phyloP scores from a whole-genome alignment of 2,888 invertebrate genomes.

The Lysandra coridon region DNA sequence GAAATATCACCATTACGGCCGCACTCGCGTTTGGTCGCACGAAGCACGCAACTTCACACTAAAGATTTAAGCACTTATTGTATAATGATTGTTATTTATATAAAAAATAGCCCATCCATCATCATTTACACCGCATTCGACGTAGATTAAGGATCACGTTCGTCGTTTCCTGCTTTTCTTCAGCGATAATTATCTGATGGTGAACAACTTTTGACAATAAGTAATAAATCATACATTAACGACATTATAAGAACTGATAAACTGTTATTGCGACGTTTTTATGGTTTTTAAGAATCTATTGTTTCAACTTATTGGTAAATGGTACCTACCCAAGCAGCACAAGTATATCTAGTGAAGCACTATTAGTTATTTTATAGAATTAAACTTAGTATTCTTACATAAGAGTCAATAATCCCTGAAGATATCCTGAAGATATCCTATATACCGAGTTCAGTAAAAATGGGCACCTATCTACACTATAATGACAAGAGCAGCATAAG shows the following conservation, averaged over 20 bases:
- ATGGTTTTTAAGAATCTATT: not conserved
- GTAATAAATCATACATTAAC: conserved; percentile 16
- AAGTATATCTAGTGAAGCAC: too few species aligned
- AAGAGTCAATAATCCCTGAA: too few species aligned
- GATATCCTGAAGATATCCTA: too few species aligned
- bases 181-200: conserved; percentile 14
- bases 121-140: conserved; percentile 12
- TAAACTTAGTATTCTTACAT: too few species aligned
- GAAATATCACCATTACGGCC: conserved; percentile 1
- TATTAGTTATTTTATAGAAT: too few species aligned
- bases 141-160: not conserved
- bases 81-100: conserved; percentile 24
- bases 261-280: conserved; percentile 1
- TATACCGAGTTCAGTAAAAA: too few species aligned
- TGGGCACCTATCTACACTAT: too few species aligned
- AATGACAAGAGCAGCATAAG: too few species aligned
- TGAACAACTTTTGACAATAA: conserved; percentile 4
- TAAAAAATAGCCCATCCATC: conserved; percentile 26
- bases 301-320: not conserved
- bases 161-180: conserved; percentile 13
- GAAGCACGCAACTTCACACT: conserved; percentile 6
- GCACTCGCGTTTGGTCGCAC: not conserved
- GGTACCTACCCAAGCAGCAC: not conserved
- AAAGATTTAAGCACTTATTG: conserved; percentile 20
- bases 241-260: not conserved